Evolutionary conservation across 2,113 vertebrate genomes (phyloP).

Genomic region (Ophiodon elongatus): DNA sequence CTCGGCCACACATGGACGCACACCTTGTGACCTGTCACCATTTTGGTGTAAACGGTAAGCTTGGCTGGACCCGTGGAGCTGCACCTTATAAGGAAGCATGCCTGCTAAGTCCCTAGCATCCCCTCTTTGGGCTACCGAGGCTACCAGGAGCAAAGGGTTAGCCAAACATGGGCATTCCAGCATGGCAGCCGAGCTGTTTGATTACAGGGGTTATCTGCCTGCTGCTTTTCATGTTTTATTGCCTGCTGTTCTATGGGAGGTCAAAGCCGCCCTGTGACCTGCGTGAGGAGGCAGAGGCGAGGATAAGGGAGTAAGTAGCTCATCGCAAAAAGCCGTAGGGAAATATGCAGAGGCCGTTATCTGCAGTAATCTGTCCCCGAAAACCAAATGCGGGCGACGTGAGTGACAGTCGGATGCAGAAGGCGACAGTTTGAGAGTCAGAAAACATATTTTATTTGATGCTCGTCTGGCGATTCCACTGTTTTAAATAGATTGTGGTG

Average conservation of each 20-base stretch:
- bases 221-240: constrained; percentile 78
- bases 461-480: not conserved
- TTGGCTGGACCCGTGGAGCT: constrained; percentile 78
- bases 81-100: constrained; percentile 90
- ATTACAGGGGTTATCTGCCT: constrained; percentile 60
- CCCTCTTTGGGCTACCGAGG: constrained; percentile 77
- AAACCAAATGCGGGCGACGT: constrained; percentile 35
- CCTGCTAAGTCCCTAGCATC: constrained; percentile 83
- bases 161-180: constrained; percentile 83
- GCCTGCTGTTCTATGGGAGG: constrained; percentile 55
- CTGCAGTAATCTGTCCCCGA: constrained; percentile 3
- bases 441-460: not conserved
- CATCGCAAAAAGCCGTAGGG: constrained; percentile 42
- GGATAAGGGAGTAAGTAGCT: constrained; percentile 69
- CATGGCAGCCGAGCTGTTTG: constrained; percentile 67
- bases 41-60: constrained; percentile 79
- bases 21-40: constrained; percentile 49
- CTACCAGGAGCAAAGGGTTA: constrained; percentile 81
- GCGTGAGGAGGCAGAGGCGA: not conserved
- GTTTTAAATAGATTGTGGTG: not conserved
- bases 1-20: constrained; percentile 51
- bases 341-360: constrained; percentile 47
- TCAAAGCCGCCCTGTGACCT: constrained; percentile 58
- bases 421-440: constrained; percentile 21
- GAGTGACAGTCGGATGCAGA: too few relatives aligned